phyloP scores from a whole-genome alignment of 2,888 invertebrate species.

The Tridacna gigas region DNA sequence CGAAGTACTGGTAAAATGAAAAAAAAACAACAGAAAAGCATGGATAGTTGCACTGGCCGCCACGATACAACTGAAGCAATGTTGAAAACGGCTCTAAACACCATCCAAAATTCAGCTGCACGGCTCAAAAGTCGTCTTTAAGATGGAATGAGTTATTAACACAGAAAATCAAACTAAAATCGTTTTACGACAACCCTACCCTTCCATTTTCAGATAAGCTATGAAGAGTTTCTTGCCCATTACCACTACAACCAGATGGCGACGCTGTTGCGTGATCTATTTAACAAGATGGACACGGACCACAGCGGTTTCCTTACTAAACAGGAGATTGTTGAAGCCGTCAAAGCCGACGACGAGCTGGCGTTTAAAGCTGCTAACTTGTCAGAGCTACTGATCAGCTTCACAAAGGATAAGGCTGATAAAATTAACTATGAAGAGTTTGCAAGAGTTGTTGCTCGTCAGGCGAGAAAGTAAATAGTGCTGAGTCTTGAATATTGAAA shows the following conservation, averaged over 20 bases:
- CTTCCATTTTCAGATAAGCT: constrained; percentile 67
- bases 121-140: no score
- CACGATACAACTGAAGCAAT: no score
- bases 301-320: constrained; percentile 77
- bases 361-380: constrained; percentile 74
- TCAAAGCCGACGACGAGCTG: constrained; percentile 71
- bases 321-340: constrained; percentile 74
- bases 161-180: no score
- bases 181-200: neutral
- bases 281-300: constrained; percentile 75
- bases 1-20: no score
- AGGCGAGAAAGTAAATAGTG: constrained; percentile 46
- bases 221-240: constrained; percentile 77
- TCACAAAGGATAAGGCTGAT: constrained; percentile 68
- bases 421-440: constrained; percentile 77
- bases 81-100: no score
- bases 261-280: constrained; percentile 68
- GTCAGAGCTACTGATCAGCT: constrained; percentile 71
- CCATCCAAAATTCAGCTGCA: no score
- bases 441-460: constrained; percentile 49
- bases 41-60: no score
- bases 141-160: no score
- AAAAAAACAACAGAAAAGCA: no score
- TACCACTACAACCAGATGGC: constrained; percentile 69
- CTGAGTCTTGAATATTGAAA: neutral